Conservation (phyloP, 2,888 invertebrate species). For the Mythimna loreyi region DNA sequence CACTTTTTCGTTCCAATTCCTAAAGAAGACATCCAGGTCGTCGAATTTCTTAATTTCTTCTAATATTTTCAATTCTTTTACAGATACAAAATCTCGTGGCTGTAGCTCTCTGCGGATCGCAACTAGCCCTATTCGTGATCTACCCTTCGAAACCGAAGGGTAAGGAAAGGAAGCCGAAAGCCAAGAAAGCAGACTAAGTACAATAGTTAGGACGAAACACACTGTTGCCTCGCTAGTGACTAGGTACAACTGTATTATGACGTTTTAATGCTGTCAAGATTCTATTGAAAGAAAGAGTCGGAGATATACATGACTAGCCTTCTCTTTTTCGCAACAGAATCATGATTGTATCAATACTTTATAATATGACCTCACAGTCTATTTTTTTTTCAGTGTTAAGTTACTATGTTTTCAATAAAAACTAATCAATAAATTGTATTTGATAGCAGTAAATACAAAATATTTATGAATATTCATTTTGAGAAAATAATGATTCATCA, state of each 20-base stretch:
- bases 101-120: slow-evolving; percentile 90
- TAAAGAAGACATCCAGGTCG: too few species aligned
- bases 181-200: slow-evolving; percentile 82
- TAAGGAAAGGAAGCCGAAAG: slow-evolving; percentile 81
- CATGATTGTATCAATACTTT: neutral
- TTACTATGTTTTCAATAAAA: neutral
- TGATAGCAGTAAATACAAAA: neutral
- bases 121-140: slow-evolving; percentile 93
- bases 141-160: slow-evolving; percentile 91
- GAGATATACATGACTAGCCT: neutral
- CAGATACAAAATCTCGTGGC: slow-evolving; percentile 94
- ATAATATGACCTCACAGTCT: neutral
- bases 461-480: too few species aligned
- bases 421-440: neutral
- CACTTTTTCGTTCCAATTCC: too few species aligned
- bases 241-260: slow-evolving; percentile 25
- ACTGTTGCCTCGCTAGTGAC: slow-evolving; percentile 58
- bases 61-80: slow-evolving; percentile 51
- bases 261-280: neutral
- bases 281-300: neutral
- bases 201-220: slow-evolving; percentile 39
- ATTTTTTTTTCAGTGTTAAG: slow-evolving; percentile 17
- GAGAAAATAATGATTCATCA: too few species aligned
- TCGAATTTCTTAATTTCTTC: neutral
- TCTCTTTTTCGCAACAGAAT: neutral